Percentiles rank a stretch among this genome's conserved stretches.
Conservation (phyloP, 2,113 vertebrate genomes). For the Vulpes ferrilata region DNA sequence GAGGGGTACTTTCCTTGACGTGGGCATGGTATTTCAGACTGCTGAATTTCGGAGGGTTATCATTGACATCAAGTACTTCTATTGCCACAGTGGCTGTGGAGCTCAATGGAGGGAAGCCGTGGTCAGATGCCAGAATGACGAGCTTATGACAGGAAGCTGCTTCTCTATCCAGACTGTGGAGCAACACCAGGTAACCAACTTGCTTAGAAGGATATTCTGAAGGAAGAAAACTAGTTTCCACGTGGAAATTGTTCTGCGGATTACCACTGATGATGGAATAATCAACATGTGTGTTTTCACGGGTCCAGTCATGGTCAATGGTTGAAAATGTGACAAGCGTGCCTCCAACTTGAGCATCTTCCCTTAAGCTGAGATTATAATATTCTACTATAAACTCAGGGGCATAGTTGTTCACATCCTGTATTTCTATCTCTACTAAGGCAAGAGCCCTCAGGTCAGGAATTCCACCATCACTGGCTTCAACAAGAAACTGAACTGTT, state of each 20-base stretch:
- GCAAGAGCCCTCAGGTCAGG: conserved; percentile 89
- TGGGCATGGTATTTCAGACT: conserved; percentile 88
- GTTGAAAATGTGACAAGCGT: conserved; percentile 90
- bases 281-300: conserved; percentile 89
- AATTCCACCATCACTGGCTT: conserved; percentile 92
- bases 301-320: conserved; percentile 89
- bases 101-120: conserved; percentile 89
- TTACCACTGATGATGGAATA: conserved; percentile 92
- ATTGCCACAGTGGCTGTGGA: conserved; percentile 89
- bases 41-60: conserved; percentile 92
- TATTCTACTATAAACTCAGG: conserved; percentile 89
- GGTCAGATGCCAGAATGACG: conserved; percentile 91
- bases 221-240: conserved; percentile 87
- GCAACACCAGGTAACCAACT: conserved; percentile 90
- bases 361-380: conserved; percentile 90
- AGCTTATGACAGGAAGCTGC: conserved; percentile 86
- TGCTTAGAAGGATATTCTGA: conserved; percentile 84
- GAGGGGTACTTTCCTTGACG: conserved; percentile 90
- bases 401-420: conserved; percentile 90
- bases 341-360: conserved; percentile 89
- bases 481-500: conserved; percentile 90
- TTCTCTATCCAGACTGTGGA: conserved; percentile 91
- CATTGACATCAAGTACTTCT: conserved; percentile 93
- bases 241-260: conserved; percentile 88
- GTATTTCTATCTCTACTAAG: conserved; percentile 88